Evolutionary conservation across 2,888 invertebrate genomes (phyloP), one percentile per base, ranked within the genome.

Genomic region (Ferrisia virgata): DNA sequence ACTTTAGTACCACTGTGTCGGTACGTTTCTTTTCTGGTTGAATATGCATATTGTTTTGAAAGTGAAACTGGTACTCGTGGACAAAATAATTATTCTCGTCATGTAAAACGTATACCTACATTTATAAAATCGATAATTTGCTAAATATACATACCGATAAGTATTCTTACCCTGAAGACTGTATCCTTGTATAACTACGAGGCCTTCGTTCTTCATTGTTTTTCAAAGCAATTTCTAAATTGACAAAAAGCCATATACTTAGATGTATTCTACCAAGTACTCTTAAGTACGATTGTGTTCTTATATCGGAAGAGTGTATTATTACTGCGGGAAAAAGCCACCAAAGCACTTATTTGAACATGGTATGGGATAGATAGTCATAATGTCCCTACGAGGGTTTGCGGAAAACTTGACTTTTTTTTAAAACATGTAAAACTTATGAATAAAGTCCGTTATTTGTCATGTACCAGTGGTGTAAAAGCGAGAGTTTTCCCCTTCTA

Each of bases 381-480:
- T 53, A 28, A 28, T 5, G 22, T 22, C 3, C 5, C 28, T 64
- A 15, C 1, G 31, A 64, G 64, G 64, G 64, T 13, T 64, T 13
- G 64, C 64, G 28, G 64, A 64, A 64, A 64, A 64, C 64, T 64
- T 64, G 64, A 64, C 64, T 64, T 64, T 64, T 18, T 13, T 64
- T 64, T 64, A 15, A 15, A 28, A 28, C 64, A 4, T n/a, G n/a
- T 28, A 64, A 13, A 28, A 64, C 28, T 64, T 8, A 28, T 13
- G 31, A 64, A 6, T 25, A 1, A 2, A 11, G 39, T 11, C 5
- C 5, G 39, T 39, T 5, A 8, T 39, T 39, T 39, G 5, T 39
- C 11, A 11, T 39, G 39, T 11, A 11, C 39, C 5, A 39, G 11
- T 39, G 39, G 11, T 39, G 11, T 39, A 8, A 39, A 5, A n/a